phyloP scores from a whole-genome alignment of 1,140 invertebrate species.

The Aphis craccivora region DNA sequence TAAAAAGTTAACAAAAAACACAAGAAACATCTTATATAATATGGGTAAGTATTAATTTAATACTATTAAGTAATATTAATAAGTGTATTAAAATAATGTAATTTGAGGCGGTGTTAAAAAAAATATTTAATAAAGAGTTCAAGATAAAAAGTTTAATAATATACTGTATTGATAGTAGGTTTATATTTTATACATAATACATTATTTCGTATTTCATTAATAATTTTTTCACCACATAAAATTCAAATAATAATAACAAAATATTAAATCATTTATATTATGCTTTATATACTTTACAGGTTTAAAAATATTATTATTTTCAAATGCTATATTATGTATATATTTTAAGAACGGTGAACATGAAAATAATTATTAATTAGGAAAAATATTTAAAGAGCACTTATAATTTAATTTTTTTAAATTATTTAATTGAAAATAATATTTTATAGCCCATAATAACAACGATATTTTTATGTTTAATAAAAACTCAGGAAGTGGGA shows the following conservation, averaged over 20 bases:
- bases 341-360: background rate
- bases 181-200: background rate
- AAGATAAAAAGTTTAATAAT: background rate
- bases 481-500: slow-evolving; percentile 65
- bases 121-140: background rate
- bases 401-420: background rate
- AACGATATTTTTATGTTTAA: background rate
- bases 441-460: background rate
- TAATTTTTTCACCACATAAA: background rate
- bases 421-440: background rate
- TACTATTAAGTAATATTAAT: too few relatives aligned
- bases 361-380: background rate
- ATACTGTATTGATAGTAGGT: background rate
- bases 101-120: background rate
- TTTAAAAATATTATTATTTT: background rate
- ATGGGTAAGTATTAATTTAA: slow-evolving; percentile 58
- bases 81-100: background rate
- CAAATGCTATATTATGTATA: background rate
- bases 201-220: background rate
- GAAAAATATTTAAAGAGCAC: background rate
- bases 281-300: too few relatives aligned
- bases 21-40: slow-evolving; percentile 61
- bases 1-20: slow-evolving; percentile 61
- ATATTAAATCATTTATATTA: background rate
- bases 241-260: background rate